Base-by-base conservation (phyloP, 2,113 vertebrate genomes). In the Setophaga petechia region DNA sequence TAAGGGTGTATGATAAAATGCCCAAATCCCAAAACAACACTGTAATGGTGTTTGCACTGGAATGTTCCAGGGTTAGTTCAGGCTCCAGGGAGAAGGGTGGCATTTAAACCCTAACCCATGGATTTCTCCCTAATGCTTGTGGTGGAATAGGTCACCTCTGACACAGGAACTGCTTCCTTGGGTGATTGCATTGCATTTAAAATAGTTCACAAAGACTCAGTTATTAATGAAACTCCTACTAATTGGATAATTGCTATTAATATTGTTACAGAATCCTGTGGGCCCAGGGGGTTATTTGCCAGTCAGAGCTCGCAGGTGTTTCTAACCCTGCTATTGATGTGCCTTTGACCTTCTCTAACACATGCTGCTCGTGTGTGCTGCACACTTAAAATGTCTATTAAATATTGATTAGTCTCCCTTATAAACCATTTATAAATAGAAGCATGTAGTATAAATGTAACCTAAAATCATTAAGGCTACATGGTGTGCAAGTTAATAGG, bases 391-490 rank as follows among this genome's bases (percentile, higher is more conserved):
- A 88, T 77, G 49, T 52, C 85, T 90, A 67, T 94, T 91, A 84
- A 86, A 77, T 88, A 94, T 93, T 86, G 88, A 97, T 96, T 78
- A 59, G 46, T 23, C 74, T 92, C 46, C 67, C 79, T 84, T 71
- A 90, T 80, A 95, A 95, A 68, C 79, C 67, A 74, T 94, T 96
- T 84, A 83, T 80, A 91, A 94, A 90, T 77, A 87, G 87, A 71
- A 69, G 41, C 72, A n/a, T 63, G 89, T 67, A 92, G 84, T 86
- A 81, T 35, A 95, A 95, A 80, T 63, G 77, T 77, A 95, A 80
- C 86, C 73, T 61, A 21, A 92, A 92, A 84, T 93, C 89, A 71
- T 96, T 86, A 90, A 84, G 75, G 72, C 89, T 90, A 22, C 82
- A 78, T 6, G 75, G 65, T 71, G 63, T 80, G 91, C 87, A 95